Percentiles rank a stretch among this genome's conserved stretches.
phyloP scores from a whole-genome alignment of 2,113 vertebrate genomes.

The Corythaixoides concolor region DNA sequence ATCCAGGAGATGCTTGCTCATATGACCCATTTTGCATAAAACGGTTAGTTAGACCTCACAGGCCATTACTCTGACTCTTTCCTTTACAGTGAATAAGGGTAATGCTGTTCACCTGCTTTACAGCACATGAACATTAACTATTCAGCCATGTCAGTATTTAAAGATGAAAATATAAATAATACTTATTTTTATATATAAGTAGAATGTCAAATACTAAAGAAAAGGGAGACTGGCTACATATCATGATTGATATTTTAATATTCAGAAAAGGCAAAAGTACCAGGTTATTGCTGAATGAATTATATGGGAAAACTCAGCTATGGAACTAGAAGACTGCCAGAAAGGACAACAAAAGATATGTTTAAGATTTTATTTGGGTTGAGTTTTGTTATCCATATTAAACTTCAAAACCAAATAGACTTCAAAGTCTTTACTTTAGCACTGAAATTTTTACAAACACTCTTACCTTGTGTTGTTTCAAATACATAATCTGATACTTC shows the following conservation, averaged over 20 bases:
- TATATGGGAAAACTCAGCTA: background rate
- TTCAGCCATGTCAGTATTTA: background rate
- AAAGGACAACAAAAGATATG: constrained; percentile 30
- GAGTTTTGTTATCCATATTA: background rate
- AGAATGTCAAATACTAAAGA: background rate
- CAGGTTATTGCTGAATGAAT: constrained; percentile 55
- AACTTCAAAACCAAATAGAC: background rate
- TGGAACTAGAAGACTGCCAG: constrained; percentile 16
- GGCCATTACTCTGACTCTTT: background rate
- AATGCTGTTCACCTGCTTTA: background rate
- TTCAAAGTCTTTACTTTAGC: background rate
- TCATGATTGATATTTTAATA: constrained; percentile 9
- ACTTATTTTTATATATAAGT: background rate
- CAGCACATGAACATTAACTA: background rate
- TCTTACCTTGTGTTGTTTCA: background rate
- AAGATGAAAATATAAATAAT: background rate
- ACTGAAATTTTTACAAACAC: background rate
- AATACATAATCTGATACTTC: background rate
- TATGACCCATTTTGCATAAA: background rate
- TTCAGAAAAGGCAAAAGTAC: constrained; percentile 88
- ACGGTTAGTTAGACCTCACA: background rate
- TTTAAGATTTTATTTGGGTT: background rate
- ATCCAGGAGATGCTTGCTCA: background rate
- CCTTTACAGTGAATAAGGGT: background rate
- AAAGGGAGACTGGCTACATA: background rate